These are phyloP conservation scores for Radopholus similis DNA, from an alignment of 1,140 invertebrate species.

Conservation along the genomic window DNA sequence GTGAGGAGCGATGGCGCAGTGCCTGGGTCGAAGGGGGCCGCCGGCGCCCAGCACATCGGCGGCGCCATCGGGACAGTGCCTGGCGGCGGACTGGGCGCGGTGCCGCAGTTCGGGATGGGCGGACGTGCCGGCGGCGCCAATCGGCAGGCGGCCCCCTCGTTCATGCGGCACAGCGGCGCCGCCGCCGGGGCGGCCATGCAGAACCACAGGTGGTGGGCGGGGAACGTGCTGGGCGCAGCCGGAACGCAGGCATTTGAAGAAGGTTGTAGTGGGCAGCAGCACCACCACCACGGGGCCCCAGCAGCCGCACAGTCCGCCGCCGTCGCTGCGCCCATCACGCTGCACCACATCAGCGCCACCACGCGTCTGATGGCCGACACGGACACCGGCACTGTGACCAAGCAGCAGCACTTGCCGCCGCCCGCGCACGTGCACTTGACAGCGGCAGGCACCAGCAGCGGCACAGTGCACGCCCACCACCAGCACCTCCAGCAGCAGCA, in stretches of 20 bases:
- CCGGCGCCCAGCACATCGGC: not conserved
- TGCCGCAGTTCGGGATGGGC: conserved; percentile 10
- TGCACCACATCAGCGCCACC: not conserved
- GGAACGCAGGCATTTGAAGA: conserved; percentile 10
- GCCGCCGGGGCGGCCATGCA: conserved; percentile 1
- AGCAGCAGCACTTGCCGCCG: not conserved
- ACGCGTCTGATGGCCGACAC: conserved; percentile 6
- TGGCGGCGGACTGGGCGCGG: no score
- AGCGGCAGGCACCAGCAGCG: not conserved
- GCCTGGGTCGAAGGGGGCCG: conserved; percentile 10
- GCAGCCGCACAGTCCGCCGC: not conserved
- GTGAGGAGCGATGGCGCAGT: conserved; percentile 40
- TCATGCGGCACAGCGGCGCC: conserved; percentile 26
- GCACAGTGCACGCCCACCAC: not conserved
- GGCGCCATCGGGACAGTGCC: not conserved
- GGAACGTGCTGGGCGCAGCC: not conserved
- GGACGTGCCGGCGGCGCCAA: not conserved
- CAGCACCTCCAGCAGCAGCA: conserved; percentile 10
- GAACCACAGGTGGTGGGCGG: conserved; percentile 5
- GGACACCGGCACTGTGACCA: not conserved
- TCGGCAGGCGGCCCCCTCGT: conserved; percentile 19
- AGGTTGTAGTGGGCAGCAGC: conserved; percentile 11
- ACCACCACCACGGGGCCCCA: not conserved
- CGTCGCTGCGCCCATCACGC: not conserved
- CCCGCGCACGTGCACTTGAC: not conserved